Conservation (phyloP, 2,113 vertebrate species). For the Turnix velox region DNA sequence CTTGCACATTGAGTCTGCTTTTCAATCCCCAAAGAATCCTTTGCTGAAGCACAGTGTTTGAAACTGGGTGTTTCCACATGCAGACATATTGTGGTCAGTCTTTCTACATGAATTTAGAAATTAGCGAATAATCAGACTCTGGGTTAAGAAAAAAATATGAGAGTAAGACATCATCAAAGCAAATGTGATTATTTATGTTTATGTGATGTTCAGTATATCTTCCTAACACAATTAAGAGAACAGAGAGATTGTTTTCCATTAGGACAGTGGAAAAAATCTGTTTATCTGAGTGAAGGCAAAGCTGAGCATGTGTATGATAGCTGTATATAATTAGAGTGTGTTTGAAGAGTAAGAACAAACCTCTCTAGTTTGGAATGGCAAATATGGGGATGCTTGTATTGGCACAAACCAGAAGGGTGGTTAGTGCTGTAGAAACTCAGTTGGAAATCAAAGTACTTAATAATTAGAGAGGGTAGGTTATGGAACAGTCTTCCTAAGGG, state of each 20-base stretch:
- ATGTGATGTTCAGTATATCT: neutral
- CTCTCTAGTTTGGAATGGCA: neutral
- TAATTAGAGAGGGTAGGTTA: neutral
- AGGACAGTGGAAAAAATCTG: neutral
- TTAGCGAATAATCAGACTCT: neutral
- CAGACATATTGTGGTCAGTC: neutral
- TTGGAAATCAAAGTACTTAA: neutral
- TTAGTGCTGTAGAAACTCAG: neutral
- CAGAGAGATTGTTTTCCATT: neutral
- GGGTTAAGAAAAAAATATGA: neutral
- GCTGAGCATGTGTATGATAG: neutral
- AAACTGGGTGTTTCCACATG: rapidly evolving
- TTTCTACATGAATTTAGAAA: neutral
- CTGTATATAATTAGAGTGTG: neutral
- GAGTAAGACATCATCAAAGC: neutral
- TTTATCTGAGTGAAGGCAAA: neutral
- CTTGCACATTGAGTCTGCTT: neutral
- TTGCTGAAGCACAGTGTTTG: neutral
- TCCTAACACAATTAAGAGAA: neutral
- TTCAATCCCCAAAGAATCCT: neutral
- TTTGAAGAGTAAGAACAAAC: neutral
- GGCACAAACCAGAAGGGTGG: neutral
- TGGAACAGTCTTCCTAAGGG: neutral
- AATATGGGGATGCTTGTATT: neutral
- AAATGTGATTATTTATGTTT: neutral